Percentiles rank a stretch among this genome's conserved stretches.
These are phyloP conservation scores for Strigamia transsilvanica DNA, from an alignment of 2,888 invertebrate genomes.

Conservation along the genomic window DNA sequence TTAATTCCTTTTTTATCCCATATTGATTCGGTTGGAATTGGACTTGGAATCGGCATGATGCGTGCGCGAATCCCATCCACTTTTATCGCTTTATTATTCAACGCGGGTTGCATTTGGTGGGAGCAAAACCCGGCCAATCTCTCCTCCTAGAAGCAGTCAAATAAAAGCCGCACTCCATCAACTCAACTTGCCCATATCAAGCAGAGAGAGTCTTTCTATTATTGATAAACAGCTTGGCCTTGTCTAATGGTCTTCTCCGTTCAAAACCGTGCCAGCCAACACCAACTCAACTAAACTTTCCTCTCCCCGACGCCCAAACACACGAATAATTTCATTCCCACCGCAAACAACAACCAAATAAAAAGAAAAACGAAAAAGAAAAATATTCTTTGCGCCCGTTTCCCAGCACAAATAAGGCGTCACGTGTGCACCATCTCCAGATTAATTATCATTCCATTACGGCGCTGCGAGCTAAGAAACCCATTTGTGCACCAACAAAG, in stretches of 20 bases:
- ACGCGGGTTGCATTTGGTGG: conserved; percentile 38
- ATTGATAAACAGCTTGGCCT: conserved; percentile 38
- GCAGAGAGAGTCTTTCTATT: conserved; percentile 18
- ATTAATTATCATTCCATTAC: too few relatives aligned
- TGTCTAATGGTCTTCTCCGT: not conserved
- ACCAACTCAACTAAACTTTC: too few relatives aligned
- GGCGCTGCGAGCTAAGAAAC: too few relatives aligned
- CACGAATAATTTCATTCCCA: too few relatives aligned
- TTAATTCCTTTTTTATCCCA: conserved; percentile 25
- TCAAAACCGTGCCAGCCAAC: not conserved
- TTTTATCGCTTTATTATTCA: conserved; percentile 38
- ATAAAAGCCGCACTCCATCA: conserved; percentile 38
- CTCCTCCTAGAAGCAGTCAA: conserved; percentile 29
- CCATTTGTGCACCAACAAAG: too few relatives aligned
- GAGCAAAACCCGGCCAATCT: conserved; percentile 34
- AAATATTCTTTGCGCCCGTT: not conserved
- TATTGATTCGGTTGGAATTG: conserved; percentile 34
- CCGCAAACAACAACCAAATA: not conserved
- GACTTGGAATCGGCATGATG: conserved; percentile 26
- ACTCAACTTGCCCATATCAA: conserved; percentile 38
- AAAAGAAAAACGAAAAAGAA: not conserved
- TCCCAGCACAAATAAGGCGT: too few relatives aligned
- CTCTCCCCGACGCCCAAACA: too few relatives aligned
- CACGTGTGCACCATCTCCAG: too few relatives aligned
- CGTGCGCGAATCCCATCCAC: conserved; percentile 34